Evolutionary conservation across 2,113 vertebrate species (phyloP).

Genomic region (Etheostoma cragini): DNA sequence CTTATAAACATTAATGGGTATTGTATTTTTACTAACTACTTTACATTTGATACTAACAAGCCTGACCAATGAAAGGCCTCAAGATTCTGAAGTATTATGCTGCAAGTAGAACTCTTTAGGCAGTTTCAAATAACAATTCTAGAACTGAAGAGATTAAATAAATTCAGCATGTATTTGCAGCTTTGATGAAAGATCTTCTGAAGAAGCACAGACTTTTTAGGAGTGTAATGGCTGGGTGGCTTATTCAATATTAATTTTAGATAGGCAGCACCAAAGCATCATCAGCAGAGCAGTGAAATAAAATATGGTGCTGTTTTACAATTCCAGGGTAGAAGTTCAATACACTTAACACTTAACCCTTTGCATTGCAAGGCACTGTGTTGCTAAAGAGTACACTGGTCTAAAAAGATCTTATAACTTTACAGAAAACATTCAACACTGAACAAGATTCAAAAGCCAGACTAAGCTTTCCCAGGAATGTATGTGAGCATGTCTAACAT

Average conservation of each 20-base stretch:
- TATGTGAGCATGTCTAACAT: neutral
- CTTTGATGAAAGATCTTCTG: constrained; percentile 28
- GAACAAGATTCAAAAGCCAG: neutral
- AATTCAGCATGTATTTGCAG: constrained; percentile 4
- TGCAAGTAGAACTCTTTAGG: neutral
- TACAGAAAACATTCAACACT: neutral
- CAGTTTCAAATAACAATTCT: constrained; percentile 12
- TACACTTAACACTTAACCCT: neutral
- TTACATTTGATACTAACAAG: neutral
- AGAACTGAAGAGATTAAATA: neutral
- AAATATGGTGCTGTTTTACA: constrained; percentile 10
- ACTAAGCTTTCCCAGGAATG: neutral
- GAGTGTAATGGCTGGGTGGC: constrained; percentile 21
- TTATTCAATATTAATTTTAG: constrained; percentile 10
- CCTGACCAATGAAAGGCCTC: neutral
- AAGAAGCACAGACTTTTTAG: constrained; percentile 10
- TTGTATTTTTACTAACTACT: neutral
- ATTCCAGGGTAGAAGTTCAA: constrained; percentile 3
- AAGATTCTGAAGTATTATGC: neutral
- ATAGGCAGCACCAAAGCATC: constrained; percentile 13
- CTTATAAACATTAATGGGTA: neutral
- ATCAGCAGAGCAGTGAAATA: constrained; percentile 18
- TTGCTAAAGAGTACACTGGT: neutral
- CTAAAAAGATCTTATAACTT: neutral
- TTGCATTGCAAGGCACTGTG: neutral